Base-by-base conservation (phyloP, 2,888 invertebrate species). In the Athalia rosae region DNA sequence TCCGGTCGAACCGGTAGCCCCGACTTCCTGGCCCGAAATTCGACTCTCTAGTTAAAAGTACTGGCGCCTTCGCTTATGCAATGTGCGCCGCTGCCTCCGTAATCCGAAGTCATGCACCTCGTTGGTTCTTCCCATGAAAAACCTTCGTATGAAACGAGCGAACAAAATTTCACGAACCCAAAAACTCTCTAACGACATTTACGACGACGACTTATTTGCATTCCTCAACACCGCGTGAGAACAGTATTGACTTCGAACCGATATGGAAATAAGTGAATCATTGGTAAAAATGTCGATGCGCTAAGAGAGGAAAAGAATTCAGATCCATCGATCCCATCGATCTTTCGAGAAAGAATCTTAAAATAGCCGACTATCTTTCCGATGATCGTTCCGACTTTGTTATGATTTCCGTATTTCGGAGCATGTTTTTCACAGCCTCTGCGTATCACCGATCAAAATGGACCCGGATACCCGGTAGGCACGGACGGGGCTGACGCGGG, bases 71-170 rank as follows among this genome's bases (percentile, higher is more conserved):
- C 58, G 71, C 58, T 71, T 71, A 71, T 58, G 56, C 56, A 71
- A 71, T 13, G 5, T 50, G 9, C 61, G 8, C 13, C 13, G 13
- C 41, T 71, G 43, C 13, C 45, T n/a, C 71, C 71, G 71, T 58
- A 58, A 71, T 71, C 13, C 71, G 45, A 58, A 71, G 58, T 71
- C 71, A 58, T 71, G 71, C 71, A 71, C 56, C 71, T 71, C 45
- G 71, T 45, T 58, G 58, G 45, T 45, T 45, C n/a, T 6, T 45
- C 43, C 43, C n/a, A 15, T 28, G 4, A 45, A 28, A 3, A n/a
- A 8, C 5, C 45, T 45, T 11, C 8, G 58, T 50, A 11, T 5
- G 28, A 61, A 45, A 6, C 13, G 15, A 43, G 58, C 58, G 58
- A 71, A 71, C 71, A 71, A 45, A 71, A 11, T 71, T 71, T 71